phyloP scores from a whole-genome alignment of 2,797 vertebrate genomes.

The Sebastiscus tertius region DNA sequence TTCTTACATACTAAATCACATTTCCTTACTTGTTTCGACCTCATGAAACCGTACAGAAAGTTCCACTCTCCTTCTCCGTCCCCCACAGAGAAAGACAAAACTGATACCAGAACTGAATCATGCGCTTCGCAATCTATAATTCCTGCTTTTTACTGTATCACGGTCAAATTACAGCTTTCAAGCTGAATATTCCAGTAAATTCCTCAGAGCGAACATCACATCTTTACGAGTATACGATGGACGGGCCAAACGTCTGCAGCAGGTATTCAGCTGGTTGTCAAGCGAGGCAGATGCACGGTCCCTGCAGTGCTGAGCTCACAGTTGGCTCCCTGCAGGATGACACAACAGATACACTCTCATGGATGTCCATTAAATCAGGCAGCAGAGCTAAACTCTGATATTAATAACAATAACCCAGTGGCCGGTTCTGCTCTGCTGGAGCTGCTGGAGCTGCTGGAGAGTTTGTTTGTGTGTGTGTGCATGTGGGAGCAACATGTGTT shows the following conservation, averaged over 20 bases:
- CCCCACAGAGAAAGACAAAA: slow-evolving; percentile 12
- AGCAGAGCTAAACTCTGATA: slow-evolving; percentile 8
- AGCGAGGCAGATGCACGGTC: slow-evolving; percentile 55
- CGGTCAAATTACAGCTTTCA: slow-evolving; percentile 20
- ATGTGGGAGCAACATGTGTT: slow-evolving; percentile 9
- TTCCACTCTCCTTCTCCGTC: neutral
- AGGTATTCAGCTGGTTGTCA: slow-evolving; percentile 52
- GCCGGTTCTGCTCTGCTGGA: neutral
- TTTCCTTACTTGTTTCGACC: slow-evolving; percentile 11
- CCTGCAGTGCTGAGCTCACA: slow-evolving; percentile 70
- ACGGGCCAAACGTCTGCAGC: slow-evolving; percentile 45
- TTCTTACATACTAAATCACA: slow-evolving; percentile 16
- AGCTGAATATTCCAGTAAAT: slow-evolving; percentile 43
- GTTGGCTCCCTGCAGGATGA: slow-evolving; percentile 60
- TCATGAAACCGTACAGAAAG: slow-evolving; percentile 1
- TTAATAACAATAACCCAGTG: neutral
- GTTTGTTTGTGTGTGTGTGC: neutral
- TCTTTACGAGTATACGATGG: slow-evolving; percentile 33
- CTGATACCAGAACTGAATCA: slow-evolving; percentile 29
- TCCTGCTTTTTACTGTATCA: slow-evolving; percentile 1
- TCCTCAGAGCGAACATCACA: slow-evolving; percentile 40
- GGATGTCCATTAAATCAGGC: slow-evolving; percentile 58
- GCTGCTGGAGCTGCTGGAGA: neutral
- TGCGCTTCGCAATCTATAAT: slow-evolving; percentile 15
- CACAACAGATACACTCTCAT: slow-evolving; percentile 50